A percentile compares a stretch with the other conserved stretches of the same genome.
Evolutionary conservation across 2,797 vertebrate genomes (phyloP).

Genomic region (Sebastes iracundus): DNA sequence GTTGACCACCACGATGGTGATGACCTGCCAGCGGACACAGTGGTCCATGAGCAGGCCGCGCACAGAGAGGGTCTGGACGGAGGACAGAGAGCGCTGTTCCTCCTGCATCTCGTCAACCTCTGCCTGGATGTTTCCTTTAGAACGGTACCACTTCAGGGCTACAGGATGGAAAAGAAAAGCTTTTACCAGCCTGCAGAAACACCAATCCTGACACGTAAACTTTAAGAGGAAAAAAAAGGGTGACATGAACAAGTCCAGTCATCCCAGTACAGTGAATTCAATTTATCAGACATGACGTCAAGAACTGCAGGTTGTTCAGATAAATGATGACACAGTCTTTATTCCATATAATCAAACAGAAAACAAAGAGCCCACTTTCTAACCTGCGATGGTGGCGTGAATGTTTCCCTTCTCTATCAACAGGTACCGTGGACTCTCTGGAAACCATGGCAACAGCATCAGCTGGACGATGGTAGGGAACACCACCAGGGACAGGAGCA

Average conservation of each 20-base stretch:
- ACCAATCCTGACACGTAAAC: neutral
- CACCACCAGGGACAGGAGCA: slow-evolving; percentile 86
- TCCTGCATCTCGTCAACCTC: slow-evolving; percentile 91
- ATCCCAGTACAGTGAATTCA: neutral
- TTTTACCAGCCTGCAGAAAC: neutral
- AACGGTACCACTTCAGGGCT: slow-evolving; percentile 86
- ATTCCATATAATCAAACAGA: neutral
- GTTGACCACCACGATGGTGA: slow-evolving; percentile 88
- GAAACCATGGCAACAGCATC: slow-evolving; percentile 90
- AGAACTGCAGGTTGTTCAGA: neutral
- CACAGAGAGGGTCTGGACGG: slow-evolving; percentile 80
- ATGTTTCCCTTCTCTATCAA: slow-evolving; percentile 88
- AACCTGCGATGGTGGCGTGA: slow-evolving; percentile 85
- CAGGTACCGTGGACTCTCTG: slow-evolving; percentile 92
- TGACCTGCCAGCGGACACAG: slow-evolving; percentile 86
- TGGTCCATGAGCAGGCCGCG: slow-evolving; percentile 81
- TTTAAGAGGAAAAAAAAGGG: neutral
- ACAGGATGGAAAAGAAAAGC: neutral
- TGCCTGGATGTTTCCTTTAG: slow-evolving; percentile 80
- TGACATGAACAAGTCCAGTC: neutral
- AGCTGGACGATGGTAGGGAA: slow-evolving; percentile 87
- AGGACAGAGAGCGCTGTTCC: slow-evolving; percentile 87
- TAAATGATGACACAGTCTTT: neutral
- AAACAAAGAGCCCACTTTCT: slow-evolving; percentile 1
- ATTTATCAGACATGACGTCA: neutral